phyloP scores from a whole-genome alignment of 35 echinoderm and acorn worm species.

The Heliocidaris tuberculata region DNA sequence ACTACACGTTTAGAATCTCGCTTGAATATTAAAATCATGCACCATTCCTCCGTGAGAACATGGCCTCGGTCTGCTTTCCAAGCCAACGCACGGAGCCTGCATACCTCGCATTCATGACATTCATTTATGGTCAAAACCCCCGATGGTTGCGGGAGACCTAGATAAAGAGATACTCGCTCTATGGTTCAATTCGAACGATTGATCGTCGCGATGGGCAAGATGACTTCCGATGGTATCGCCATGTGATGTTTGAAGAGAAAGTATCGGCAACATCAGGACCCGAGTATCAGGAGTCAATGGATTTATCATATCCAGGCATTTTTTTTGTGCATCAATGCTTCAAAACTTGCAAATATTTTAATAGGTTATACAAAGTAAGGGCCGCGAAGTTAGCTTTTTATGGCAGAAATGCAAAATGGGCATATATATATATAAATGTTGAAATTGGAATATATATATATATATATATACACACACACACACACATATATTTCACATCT shows the following conservation, averaged over 20 bases:
- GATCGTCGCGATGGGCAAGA: not conserved
- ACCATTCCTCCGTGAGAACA: not conserved
- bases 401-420: not conserved
- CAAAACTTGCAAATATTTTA: too few species aligned
- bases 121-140: conserved; percentile 53
- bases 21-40: not conserved
- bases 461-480: too few species aligned
- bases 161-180: not conserved
- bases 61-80: not conserved
- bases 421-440: too few species aligned
- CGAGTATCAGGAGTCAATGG: too few species aligned
- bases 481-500: too few species aligned
- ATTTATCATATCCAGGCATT: too few species aligned
- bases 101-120: conserved; percentile 47
- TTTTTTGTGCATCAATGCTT: too few species aligned
- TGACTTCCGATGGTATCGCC: not conserved
- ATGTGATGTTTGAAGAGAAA: not conserved
- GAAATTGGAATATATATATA: not conserved
- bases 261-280: not conserved
- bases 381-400: not conserved
- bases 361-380: too few species aligned
- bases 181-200: not conserved
- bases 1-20: too few species aligned
- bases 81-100: not conserved
- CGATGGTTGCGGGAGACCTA: not conserved